These are phyloP conservation scores for Iguana delicatissima DNA, from an alignment of 2,797 vertebrate genomes.

Conservation along the genomic window DNA sequence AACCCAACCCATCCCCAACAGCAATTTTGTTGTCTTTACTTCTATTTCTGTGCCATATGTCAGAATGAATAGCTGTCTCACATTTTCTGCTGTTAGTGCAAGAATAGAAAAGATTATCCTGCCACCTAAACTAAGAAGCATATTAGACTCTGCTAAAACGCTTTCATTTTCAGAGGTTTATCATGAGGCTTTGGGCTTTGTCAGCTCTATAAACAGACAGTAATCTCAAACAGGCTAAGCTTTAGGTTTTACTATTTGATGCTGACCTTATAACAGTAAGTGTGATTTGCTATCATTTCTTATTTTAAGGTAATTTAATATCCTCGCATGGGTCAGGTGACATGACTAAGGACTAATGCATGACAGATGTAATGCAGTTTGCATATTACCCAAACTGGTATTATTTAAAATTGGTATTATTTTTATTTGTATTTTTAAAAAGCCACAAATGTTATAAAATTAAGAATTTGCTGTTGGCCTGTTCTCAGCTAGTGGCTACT, in stretches of 20 bases:
- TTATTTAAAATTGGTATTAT: background rate
- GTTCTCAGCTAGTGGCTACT: constrained; percentile 37
- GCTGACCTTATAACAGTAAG: constrained; percentile 28
- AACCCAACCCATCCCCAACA: background rate
- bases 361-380: background rate
- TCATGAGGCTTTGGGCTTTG: constrained; percentile 32
- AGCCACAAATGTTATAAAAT: constrained; percentile 17
- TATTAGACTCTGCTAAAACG: constrained; percentile 35
- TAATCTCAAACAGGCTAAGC: constrained; percentile 43
- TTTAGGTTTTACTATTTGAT: constrained; percentile 44
- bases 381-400: background rate
- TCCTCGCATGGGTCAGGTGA: background rate
- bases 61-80: constrained; percentile 42
- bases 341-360: background rate
- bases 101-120: constrained; percentile 41
- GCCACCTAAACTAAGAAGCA: constrained; percentile 48
- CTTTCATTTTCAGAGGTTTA: constrained; percentile 57
- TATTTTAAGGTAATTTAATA: constrained; percentile 47
- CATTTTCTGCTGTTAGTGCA: constrained; percentile 40
- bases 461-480: background rate
- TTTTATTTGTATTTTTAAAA: constrained; percentile 7
- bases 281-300: constrained; percentile 25
- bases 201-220: constrained; percentile 47
- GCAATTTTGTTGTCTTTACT: constrained; percentile 41
- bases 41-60: constrained; percentile 29